Conservation (phyloP, 2,113 vertebrate species). For the Chinchilla lanigera region DNA sequence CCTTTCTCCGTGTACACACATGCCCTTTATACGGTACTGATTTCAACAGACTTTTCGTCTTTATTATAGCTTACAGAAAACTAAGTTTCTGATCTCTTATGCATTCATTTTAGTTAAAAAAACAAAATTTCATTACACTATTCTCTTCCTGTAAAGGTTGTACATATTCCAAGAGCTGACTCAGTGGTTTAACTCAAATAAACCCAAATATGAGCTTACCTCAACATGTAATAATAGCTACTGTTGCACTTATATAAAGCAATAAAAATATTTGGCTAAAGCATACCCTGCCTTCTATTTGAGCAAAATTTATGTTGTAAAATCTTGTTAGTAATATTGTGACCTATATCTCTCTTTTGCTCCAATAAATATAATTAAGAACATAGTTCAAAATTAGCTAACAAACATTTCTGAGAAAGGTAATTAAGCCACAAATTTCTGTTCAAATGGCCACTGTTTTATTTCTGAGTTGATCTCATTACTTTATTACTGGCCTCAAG, state of each 20-base stretch:
- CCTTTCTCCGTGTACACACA: neutral
- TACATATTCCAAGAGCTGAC: neutral
- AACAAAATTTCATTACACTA: neutral
- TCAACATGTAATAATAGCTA: neutral
- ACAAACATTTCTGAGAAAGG: neutral
- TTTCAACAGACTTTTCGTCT: neutral
- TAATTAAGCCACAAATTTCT: neutral
- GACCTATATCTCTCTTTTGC: neutral
- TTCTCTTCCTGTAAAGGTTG: neutral
- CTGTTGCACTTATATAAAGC: neutral
- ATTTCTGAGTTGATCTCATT: neutral
- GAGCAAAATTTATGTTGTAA: neutral
- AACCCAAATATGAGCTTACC: neutral
- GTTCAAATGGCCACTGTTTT: neutral
- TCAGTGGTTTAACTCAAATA: neutral
- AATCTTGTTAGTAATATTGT: neutral
- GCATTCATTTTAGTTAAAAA: neutral
- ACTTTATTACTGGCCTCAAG: neutral
- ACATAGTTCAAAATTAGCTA: neutral
- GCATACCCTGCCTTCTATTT: neutral
- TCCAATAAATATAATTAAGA: neutral
- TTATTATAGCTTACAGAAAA: neutral
- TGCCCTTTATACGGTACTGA: neutral
- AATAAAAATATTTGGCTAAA: neutral
- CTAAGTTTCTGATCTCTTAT: neutral